phyloP scores from a whole-genome alignment of 2,797 vertebrate species.

The Lerista edwardsae region DNA sequence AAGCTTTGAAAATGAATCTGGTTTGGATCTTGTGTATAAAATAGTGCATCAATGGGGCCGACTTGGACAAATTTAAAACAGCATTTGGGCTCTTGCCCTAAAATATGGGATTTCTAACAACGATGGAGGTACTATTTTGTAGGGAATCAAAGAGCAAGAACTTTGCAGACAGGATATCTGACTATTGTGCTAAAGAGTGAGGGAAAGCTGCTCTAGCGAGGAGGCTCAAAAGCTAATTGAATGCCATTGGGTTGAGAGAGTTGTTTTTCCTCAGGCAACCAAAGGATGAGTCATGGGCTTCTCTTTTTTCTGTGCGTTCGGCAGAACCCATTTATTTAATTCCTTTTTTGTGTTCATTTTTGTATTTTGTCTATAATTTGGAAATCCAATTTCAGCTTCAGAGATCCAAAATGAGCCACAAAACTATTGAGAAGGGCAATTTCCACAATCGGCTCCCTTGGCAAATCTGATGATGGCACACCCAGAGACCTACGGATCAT shows the following conservation, averaged over 20 bases:
- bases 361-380: neutral
- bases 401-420: neutral
- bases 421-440: neutral
- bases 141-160: neutral
- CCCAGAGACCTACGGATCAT: too few relatives aligned
- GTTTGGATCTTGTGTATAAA: slow-evolving; percentile 7
- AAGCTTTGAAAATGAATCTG: slow-evolving; percentile 11
- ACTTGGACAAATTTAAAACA: neutral
- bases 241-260: neutral
- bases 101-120: neutral
- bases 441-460: neutral
- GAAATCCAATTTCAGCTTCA: neutral
- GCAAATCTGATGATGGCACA: neutral
- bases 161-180: neutral
- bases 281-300: neutral
- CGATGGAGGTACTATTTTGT: neutral
- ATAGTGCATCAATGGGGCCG: fast-evolving
- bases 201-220: neutral
- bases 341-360: neutral
- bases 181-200: neutral
- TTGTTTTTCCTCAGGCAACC: neutral
- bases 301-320: neutral
- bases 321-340: neutral
- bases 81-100: neutral
- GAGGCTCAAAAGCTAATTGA: neutral